phyloP scores from a whole-genome alignment of 2,797 vertebrate species.

The Natrix natrix region DNA sequence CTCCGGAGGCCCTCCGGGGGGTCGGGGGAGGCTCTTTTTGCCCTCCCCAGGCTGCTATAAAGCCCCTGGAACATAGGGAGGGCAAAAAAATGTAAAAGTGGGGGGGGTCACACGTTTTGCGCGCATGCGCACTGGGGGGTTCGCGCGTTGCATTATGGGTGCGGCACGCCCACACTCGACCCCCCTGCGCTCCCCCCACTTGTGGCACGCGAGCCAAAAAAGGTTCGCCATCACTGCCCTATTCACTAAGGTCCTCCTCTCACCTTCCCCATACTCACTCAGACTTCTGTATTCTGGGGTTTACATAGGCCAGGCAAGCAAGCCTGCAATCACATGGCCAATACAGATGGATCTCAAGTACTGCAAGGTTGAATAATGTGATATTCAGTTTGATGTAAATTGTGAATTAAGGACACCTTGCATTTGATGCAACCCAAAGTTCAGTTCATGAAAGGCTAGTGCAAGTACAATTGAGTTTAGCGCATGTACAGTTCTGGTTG shows the following conservation, averaged over 20 bases:
- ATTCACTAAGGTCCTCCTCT: background rate
- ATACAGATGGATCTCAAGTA: background rate
- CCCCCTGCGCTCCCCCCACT: no score
- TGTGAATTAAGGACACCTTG: background rate
- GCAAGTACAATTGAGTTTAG: background rate
- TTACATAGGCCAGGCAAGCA: background rate
- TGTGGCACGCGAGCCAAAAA: no score
- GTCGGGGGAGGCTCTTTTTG: no score
- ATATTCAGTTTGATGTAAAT: background rate
- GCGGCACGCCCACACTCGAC: no score
- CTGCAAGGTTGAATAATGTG: background rate
- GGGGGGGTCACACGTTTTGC: no score
- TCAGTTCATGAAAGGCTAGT: background rate
- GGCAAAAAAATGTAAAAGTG: no score
- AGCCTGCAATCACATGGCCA: background rate
- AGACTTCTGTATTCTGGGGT: background rate
- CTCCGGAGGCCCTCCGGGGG: no score
- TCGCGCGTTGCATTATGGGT: no score
- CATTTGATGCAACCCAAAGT: background rate
- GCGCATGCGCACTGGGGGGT: no score
- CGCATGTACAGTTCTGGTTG: background rate
- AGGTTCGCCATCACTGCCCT: no score
- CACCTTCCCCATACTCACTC: background rate
- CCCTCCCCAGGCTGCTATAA: no score
- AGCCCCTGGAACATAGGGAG: no score